These are phyloP conservation scores for Eumaeus atala DNA, from an alignment of 1,140 invertebrate genomes.

Conservation along the genomic window DNA sequence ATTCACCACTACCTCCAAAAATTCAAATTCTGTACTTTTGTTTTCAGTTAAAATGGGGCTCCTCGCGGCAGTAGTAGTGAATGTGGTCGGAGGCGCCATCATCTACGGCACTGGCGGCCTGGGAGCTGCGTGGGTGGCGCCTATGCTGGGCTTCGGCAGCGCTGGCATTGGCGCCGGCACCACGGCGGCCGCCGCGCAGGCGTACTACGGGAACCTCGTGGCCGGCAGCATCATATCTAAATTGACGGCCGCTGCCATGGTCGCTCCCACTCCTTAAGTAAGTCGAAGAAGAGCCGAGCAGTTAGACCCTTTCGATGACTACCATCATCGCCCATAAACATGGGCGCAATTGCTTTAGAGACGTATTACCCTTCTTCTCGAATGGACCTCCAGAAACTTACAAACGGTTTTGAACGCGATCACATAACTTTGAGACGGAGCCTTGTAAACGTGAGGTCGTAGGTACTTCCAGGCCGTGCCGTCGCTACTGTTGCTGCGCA, in stretches of 20 bases:
- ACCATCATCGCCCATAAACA: no score
- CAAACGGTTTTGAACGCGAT: no score
- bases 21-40: no score
- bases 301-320: no score
- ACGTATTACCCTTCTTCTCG: no score
- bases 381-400: no score
- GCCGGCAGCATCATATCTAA: conserved; percentile 53
- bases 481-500: no score
- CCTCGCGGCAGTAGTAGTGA: conserved; percentile 37
- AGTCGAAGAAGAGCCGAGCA: neutral
- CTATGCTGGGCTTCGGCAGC: conserved; percentile 42
- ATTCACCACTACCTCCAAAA: no score
- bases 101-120: conserved; percentile 49
- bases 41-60: conserved; percentile 37
- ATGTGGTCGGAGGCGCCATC: conserved; percentile 34
- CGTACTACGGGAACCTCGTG: conserved; percentile 49
- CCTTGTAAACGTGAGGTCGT: no score
- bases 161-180: conserved; percentile 44
- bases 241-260: conserved; percentile 47
- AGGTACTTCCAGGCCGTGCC: no score
- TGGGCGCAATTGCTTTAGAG: no score
- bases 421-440: no score
- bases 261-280: conserved; percentile 47
- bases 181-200: conserved; percentile 46
- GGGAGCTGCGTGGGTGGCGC: conserved; percentile 34